These are phyloP conservation scores for Tortricodes alternella DNA, from an alignment of 2,888 invertebrate genomes.

Conservation along the genomic window DNA sequence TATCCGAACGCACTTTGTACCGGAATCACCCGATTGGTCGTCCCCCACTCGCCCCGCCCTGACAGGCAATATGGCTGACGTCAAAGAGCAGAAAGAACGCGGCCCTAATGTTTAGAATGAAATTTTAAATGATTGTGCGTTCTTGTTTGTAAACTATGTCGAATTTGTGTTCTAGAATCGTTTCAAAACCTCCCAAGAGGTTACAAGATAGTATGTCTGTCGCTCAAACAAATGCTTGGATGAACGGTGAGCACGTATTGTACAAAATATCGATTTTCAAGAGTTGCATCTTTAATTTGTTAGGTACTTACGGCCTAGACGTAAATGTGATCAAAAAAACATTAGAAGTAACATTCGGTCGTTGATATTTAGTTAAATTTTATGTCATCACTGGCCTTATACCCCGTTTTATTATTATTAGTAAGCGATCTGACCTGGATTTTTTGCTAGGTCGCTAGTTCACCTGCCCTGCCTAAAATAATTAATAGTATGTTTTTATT, in stretches of 20 bases:
- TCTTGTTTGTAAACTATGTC: conserved; percentile 79
- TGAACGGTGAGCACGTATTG: conserved; percentile 88
- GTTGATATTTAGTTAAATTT: not conserved
- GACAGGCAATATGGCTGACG: conserved; percentile 62
- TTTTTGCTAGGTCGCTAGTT: not conserved
- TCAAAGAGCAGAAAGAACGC: conserved; percentile 42
- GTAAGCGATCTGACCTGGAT: conserved; percentile 24
- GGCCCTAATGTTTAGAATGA: conserved; percentile 51
- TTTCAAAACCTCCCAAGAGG: conserved; percentile 88
- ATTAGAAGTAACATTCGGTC: conserved; percentile 25
- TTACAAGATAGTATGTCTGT: conserved; percentile 90
- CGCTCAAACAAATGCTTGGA: conserved; percentile 92
- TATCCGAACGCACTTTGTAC: conserved; percentile 18
- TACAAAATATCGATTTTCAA: conserved; percentile 57
- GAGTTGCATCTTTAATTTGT: conserved; percentile 40
- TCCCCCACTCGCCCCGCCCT: conserved; percentile 5
- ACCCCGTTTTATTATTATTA: conserved; percentile 16
- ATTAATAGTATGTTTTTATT: not conserved
- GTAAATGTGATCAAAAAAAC: conserved; percentile 32
- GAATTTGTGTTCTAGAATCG: conserved; percentile 89
- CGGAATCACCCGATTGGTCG: conserved; percentile 20
- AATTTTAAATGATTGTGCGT: conserved; percentile 47
- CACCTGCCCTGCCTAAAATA: not conserved
- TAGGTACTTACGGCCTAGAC: conserved; percentile 38
- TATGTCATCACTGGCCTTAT: not conserved